These are phyloP conservation scores for Limulus polyphemus DNA, from an alignment of 2,888 invertebrate genomes.

Conservation along the genomic window DNA sequence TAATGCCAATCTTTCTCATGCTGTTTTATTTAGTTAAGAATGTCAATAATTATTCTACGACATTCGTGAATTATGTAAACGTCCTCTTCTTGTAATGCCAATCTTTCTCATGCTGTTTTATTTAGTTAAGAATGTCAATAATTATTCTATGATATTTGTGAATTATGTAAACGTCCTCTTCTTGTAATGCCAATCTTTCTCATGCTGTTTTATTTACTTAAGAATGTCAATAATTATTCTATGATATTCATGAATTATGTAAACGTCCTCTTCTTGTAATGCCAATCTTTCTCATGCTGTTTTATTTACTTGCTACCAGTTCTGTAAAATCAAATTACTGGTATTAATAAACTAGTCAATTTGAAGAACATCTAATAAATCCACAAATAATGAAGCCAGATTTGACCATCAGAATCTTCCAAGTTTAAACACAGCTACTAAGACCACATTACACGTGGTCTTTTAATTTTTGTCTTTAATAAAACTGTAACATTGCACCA, in stretches of 20 bases:
- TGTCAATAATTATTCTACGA: conserved; percentile 29
- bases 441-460: too few relatives aligned
- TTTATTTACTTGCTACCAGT: too few relatives aligned
- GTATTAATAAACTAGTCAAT: too few relatives aligned
- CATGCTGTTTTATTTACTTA: neutral
- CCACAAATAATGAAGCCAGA: too few relatives aligned
- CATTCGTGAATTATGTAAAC: conserved; percentile 6
- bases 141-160: neutral
- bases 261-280: neutral
- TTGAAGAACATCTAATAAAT: too few relatives aligned
- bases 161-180: conserved; percentile 4
- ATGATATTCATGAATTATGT: neutral
- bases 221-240: conserved; percentile 37
- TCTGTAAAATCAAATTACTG: too few relatives aligned
- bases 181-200: neutral
- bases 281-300: neutral
- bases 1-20: too few relatives aligned
- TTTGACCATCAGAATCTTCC: too few relatives aligned
- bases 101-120: neutral
- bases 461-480: too few relatives aligned
- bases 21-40: conserved; percentile 34
- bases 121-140: conserved; percentile 39
- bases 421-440: too few relatives aligned
- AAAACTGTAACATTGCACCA: too few relatives aligned
- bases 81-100: neutral